phyloP scores from a whole-genome alignment of 2,888 invertebrate genomes.

The Chloroclysta siterata region DNA sequence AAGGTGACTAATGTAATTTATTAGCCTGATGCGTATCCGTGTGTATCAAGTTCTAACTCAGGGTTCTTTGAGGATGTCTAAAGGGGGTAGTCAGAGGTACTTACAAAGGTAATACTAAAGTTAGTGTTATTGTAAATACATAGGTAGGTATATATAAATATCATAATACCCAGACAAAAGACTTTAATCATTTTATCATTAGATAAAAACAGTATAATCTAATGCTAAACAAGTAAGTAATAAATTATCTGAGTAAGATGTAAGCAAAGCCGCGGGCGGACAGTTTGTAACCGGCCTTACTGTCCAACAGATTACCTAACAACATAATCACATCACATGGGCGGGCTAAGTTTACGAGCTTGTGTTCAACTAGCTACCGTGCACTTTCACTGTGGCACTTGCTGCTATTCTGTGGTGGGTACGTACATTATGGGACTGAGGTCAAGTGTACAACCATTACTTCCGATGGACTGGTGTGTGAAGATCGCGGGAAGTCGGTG shows the following conservation, averaged over 20 bases:
- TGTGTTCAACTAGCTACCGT: constrained; percentile 65
- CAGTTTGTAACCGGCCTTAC: constrained; percentile 6
- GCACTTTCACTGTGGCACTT: constrained; percentile 69
- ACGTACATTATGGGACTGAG: constrained; percentile 39
- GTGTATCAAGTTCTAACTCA: too few species aligned
- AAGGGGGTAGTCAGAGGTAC: too few species aligned
- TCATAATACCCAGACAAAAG: too few species aligned
- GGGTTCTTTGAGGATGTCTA: too few species aligned
- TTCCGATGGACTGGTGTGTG: constrained; percentile 45
- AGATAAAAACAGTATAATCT: neutral
- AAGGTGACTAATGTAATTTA: too few species aligned
- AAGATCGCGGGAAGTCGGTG: too few species aligned
- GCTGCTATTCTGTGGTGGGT: constrained; percentile 13
- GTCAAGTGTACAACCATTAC: constrained; percentile 71
- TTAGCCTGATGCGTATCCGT: too few species aligned
- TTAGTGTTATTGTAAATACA: too few species aligned
- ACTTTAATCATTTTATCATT: too few species aligned
- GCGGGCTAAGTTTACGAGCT: constrained; percentile 25
- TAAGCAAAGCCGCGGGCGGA: neutral
- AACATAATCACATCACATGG: constrained; percentile 8
- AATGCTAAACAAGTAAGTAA: neutral
- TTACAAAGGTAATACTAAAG: too few species aligned
- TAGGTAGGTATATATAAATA: too few species aligned
- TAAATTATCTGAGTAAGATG: neutral
- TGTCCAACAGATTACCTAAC: constrained; percentile 22